A percentile compares a stretch with the other conserved stretches of the same genome.
Conservation (phyloP, 2,888 invertebrate genomes). For the Cosmia pyralina region DNA sequence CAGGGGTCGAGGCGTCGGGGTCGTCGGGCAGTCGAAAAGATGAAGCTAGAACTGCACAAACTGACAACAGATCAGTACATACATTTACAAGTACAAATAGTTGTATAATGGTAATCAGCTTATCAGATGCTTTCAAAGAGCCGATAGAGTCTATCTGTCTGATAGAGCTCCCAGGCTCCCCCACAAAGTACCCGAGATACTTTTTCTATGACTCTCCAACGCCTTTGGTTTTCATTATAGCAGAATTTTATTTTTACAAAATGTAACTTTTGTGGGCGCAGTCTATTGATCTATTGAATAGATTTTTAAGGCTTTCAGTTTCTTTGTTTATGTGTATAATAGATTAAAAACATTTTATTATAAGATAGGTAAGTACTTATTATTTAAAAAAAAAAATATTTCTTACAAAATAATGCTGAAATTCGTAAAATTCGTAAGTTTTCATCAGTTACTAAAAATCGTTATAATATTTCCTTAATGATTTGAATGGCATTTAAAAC, state of each 20-base stretch:
- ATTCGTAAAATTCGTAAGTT: background rate
- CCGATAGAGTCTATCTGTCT: constrained; percentile 81
- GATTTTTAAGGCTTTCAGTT: constrained; percentile 5
- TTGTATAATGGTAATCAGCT: constrained; percentile 57
- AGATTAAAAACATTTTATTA: background rate
- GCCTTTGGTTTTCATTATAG: constrained; percentile 66
- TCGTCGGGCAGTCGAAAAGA: background rate
- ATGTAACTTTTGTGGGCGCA: constrained; percentile 37
- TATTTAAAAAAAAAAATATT: background rate
- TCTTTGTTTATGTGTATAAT: background rate
- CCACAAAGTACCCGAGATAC: constrained; percentile 27
- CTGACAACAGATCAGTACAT: constrained; percentile 17
- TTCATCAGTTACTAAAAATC: background rate
- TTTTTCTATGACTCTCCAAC: constrained; percentile 48
- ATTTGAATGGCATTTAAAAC: background rate
- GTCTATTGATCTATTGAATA: constrained; percentile 37
- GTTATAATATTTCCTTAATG: background rate
- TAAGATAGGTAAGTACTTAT: background rate
- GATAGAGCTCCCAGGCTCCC: constrained; percentile 73
- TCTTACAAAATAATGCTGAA: background rate
- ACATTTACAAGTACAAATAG: constrained; percentile 53
- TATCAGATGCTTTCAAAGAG: constrained; percentile 72
- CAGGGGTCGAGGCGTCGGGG: no score
- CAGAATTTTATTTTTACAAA: constrained; percentile 58
- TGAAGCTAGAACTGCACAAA: background rate